Percentiles rank a stretch among this genome's conserved stretches.
These are phyloP conservation scores for Crenuchus spilurus DNA, from an alignment of 2,797 vertebrate species.

Conservation along the genomic window DNA sequence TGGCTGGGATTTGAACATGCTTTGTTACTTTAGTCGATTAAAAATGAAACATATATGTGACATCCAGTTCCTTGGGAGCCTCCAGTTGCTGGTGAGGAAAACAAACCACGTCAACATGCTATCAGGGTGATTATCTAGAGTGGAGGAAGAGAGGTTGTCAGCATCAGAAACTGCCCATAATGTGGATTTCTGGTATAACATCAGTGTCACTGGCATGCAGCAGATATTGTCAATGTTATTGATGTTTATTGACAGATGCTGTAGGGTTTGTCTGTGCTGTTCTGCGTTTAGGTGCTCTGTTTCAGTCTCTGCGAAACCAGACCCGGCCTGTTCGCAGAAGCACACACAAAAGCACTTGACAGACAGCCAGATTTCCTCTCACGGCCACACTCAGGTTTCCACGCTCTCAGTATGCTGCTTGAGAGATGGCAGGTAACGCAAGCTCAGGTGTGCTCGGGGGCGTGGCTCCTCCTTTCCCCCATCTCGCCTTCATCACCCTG, in stretches of 20 bases:
- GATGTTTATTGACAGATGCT: slow-evolving; percentile 26
- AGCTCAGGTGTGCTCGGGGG: slow-evolving; percentile 61
- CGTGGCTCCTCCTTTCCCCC: slow-evolving; percentile 53
- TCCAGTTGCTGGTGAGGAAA: background rate
- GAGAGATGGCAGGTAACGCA: slow-evolving; percentile 75
- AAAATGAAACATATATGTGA: slow-evolving; percentile 11
- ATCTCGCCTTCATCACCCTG: slow-evolving; percentile 82
- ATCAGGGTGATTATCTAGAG: slow-evolving; percentile 8
- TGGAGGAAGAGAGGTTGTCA: background rate
- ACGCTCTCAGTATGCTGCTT: slow-evolving; percentile 87
- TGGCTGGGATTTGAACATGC: background rate
- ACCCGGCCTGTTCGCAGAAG: slow-evolving; percentile 77
- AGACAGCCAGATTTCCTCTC: slow-evolving; percentile 86
- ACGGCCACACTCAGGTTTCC: slow-evolving; percentile 84
- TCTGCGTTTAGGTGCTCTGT: slow-evolving; percentile 69
- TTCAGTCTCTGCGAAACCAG: slow-evolving; percentile 78
- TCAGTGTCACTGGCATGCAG: background rate
- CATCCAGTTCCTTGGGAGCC: background rate
- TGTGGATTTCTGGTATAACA: background rate
- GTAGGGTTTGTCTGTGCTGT: slow-evolving; percentile 63
- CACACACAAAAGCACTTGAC: slow-evolving; percentile 85
- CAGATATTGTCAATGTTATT: slow-evolving; percentile 16
- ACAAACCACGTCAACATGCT: background rate
- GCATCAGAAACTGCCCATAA: background rate
- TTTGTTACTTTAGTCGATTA: background rate